Evolutionary conservation across 2,888 invertebrate species (phyloP), one percentile per base, ranked within the genome.

Genomic region (Beris chalybata): DNA sequence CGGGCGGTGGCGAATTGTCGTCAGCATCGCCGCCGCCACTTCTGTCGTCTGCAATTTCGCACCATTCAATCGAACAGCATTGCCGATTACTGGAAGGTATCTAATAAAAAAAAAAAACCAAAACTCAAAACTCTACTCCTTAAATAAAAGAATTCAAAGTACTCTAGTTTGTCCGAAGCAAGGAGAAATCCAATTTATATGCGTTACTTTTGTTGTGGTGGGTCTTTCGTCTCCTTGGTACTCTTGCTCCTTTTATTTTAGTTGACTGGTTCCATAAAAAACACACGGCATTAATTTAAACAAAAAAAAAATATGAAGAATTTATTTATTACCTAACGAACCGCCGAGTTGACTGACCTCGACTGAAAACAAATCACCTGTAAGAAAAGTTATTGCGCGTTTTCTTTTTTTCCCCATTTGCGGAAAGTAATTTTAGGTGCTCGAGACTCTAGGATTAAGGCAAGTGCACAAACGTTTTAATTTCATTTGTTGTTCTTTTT

Each of bases 31-130:
- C 38, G 52, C 15, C 59, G n/a, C 47, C 48, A 13, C 47, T 30
- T 6, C 59, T 30, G 15, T n/a, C 53, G 30, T n/a, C 31, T 9
- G 31, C 29, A 11, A 5, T 15, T 5, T 13, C 22, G 22, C 56
- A 53, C 29, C 30, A 22, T 5, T 22, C 64, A 12, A 30, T 77
- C 71, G 79, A 78, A 76, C 79, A 80, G 74, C 80, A 80, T 67
- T 77, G 76, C 72, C 80, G 79, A 72, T 73, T 79, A 74, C 77
- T 80, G 76, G 80, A 80, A 80, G 80, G 80, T 80, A 80, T 78
- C 78, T 75, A 74, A 22, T 22, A 22, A 22, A 74, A 74, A 65
- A 71, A 70, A 67, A 71, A 69, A 61, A 63, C 68, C 61, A 69
- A 68, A 71, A 68, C 68, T 67, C 69, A 70, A 68, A 71, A 70